Conservation (phyloP, 2,888 invertebrate species). For the Hetaerina titia region DNA sequence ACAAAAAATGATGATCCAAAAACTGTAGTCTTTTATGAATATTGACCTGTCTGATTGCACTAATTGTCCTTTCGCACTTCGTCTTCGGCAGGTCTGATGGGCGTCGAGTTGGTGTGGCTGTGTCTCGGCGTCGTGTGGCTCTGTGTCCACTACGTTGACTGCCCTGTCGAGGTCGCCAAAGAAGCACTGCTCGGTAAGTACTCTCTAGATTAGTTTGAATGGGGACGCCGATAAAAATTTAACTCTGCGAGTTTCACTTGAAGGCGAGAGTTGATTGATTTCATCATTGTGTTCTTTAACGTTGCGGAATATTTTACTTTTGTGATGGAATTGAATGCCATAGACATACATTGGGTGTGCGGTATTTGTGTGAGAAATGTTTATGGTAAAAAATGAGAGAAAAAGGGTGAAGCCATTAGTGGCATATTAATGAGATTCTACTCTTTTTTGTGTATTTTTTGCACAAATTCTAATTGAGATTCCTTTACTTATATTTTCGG, state of each 20-base stretch:
- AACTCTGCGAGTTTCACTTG: too few species aligned
- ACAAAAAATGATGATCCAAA: too few species aligned
- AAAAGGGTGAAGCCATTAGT: not conserved
- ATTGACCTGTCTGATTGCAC: too few species aligned
- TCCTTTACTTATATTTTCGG: not conserved
- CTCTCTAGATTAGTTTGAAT: too few species aligned
- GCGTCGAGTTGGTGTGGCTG: slow-evolving; percentile 87
- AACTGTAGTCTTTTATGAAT: too few species aligned
- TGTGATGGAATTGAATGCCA: not conserved
- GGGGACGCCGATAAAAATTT: too few species aligned
- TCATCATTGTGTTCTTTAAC: not conserved
- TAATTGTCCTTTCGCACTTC: too few species aligned
- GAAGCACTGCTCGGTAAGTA: slow-evolving; percentile 86
- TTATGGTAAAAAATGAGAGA: not conserved
- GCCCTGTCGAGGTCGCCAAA: slow-evolving; percentile 83
- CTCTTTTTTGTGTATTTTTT: too few species aligned
- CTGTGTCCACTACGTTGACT: slow-evolving; percentile 83
- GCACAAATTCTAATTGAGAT: not conserved
- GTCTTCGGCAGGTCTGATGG: slow-evolving; percentile 83
- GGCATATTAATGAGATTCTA: too few species aligned
- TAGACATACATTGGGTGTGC: not conserved
- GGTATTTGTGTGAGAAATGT: too few species aligned
- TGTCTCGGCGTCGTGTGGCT: slow-evolving; percentile 87
- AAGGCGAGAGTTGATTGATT: too few species aligned
- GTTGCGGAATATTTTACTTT: not conserved